Percentiles rank a stretch among this genome's conserved stretches.
These are phyloP conservation scores for Junonia oenone DNA, from an alignment of 2,888 invertebrate genomes.

Conservation along the genomic window DNA sequence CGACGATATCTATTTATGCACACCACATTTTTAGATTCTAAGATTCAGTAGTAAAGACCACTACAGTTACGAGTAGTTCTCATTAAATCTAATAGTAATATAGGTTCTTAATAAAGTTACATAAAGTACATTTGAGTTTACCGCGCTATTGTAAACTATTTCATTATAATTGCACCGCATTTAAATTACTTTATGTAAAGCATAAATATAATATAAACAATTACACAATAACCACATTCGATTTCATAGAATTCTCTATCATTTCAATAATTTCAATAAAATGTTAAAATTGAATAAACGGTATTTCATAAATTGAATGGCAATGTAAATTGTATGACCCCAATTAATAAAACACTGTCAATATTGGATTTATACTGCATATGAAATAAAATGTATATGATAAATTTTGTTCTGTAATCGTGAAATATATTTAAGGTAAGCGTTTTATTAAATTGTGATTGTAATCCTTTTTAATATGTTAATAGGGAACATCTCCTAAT, in stretches of 20 bases:
- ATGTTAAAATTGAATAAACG: background rate
- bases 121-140: too few relatives aligned
- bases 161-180: too few relatives aligned
- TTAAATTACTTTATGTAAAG: background rate
- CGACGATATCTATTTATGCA: background rate
- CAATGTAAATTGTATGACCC: background rate
- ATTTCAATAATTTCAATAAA: background rate
- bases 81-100: too few relatives aligned
- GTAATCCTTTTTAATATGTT: too few relatives aligned
- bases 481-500: too few relatives aligned
- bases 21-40: too few relatives aligned
- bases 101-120: too few relatives aligned
- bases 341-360: background rate
- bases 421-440: background rate
- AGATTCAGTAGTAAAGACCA: too few relatives aligned
- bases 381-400: background rate
- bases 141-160: too few relatives aligned
- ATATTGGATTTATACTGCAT: background rate
- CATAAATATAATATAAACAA: background rate
- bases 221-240: background rate
- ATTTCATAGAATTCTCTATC: background rate
- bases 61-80: too few relatives aligned
- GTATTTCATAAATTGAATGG: background rate
- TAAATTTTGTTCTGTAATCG: background rate
- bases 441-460: background rate